Evolutionary conservation across 2,888 invertebrate genomes (phyloP).

Genomic region (Drosophila lutescens): DNA sequence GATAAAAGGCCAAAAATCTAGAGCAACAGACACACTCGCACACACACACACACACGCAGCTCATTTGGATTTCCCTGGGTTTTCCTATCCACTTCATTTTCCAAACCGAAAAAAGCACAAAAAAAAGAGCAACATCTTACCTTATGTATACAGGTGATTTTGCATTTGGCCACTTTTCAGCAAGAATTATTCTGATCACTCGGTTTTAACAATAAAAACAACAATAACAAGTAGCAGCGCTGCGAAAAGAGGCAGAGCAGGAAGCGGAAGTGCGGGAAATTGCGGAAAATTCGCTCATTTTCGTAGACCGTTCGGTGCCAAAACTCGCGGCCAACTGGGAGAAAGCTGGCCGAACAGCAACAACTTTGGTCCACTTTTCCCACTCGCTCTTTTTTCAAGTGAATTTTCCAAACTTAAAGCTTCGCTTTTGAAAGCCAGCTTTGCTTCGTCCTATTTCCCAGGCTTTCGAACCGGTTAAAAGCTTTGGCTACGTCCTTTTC

Average conservation of each 20-base stretch:
- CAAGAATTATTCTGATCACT: background rate
- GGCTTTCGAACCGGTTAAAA: background rate
- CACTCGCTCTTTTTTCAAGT: background rate
- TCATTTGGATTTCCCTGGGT: constrained; percentile 21
- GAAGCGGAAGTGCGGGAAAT: constrained; percentile 26
- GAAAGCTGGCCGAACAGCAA: constrained; percentile 19
- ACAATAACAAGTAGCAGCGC: constrained; percentile 12
- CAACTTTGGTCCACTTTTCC: constrained; percentile 35
- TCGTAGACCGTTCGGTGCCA: constrained; percentile 56
- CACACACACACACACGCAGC: constrained; percentile 9
- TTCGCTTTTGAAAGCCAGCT: background rate
- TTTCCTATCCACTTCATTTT: background rate
- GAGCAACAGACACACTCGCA: constrained; percentile 48
- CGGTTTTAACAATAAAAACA: constrained; percentile 5
- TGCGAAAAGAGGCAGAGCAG: constrained; percentile 22
- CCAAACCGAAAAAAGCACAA: no score
- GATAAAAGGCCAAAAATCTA: constrained; percentile 44
- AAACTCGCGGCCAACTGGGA: constrained; percentile 64
- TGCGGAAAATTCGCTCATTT: constrained; percentile 36
- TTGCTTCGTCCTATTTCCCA: background rate
- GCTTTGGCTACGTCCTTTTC: background rate
- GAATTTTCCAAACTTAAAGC: background rate
- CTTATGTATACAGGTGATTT: background rate
- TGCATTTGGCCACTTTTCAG: background rate
- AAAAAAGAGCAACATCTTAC: constrained; percentile 16